These are phyloP conservation scores for Hymenochirus boettgeri DNA, from an alignment of 2,113 vertebrate species.

Conservation along the genomic window DNA sequence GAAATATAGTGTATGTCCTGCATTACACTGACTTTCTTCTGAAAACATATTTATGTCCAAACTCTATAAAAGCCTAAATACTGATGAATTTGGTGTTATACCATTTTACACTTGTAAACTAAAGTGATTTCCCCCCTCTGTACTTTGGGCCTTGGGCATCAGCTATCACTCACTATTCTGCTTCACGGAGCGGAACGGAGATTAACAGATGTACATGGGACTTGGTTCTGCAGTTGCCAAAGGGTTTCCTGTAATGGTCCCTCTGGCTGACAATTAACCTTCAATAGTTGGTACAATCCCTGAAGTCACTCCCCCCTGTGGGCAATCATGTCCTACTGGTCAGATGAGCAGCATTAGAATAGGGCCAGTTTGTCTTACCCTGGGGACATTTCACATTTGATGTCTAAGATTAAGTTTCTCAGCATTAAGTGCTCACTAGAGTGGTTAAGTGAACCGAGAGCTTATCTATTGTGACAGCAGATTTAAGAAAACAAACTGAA, in stretches of 20 bases:
- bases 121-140: too few species aligned
- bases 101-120: too few species aligned
- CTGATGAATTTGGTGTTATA: too few species aligned
- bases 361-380: constrained; percentile 6
- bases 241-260: constrained; percentile 1
- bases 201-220: not conserved
- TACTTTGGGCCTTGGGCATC: not conserved
- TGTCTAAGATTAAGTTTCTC: constrained; percentile 5
- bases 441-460: constrained; percentile 5
- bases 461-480: constrained; percentile 32
- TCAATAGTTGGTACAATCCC: not conserved
- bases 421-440: not conserved
- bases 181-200: not conserved
- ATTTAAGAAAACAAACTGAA: constrained; percentile 27
- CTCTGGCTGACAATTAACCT: not conserved
- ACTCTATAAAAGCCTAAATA: too few species aligned
- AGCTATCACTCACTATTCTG: not conserved
- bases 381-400: constrained; percentile 5
- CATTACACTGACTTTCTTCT: too few species aligned
- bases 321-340: not conserved
- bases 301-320: not conserved
- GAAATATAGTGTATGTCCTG: too few species aligned
- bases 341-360: constrained; percentile 25
- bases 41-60: too few species aligned
- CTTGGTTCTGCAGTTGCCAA: not conserved